A percentile compares a stretch with the other conserved stretches of the same genome.
phyloP scores from a whole-genome alignment of 2,888 invertebrate genomes.

The Lathronympha strigana region DNA sequence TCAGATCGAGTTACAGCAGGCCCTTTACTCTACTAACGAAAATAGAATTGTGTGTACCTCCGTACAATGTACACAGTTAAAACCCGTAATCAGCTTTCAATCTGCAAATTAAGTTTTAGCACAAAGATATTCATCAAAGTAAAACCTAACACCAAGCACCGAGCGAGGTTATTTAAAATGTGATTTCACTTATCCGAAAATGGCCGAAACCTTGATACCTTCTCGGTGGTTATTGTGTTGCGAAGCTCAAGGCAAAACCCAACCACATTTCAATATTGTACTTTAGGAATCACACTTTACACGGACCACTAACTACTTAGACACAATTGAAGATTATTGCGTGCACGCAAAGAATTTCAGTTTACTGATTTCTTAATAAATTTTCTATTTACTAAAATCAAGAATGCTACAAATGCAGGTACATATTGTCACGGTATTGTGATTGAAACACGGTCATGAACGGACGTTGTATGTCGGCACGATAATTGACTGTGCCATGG shows the following conservation, averaged over 20 bases:
- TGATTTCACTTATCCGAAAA: conserved; percentile 42
- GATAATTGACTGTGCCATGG: conserved; percentile 58
- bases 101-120: not conserved
- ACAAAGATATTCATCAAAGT: conserved; percentile 26
- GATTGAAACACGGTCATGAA: conserved; percentile 28
- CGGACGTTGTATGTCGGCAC: conserved; percentile 33
- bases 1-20: not conserved
- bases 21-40: conserved; percentile 23
- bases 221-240: conserved; percentile 39
- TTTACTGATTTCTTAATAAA: not conserved
- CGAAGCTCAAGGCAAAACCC: conserved; percentile 35
- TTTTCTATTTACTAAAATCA: conserved; percentile 2
- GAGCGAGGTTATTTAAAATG: conserved; percentile 34
- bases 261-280: conserved; percentile 13
- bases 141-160: conserved; percentile 32
- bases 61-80: not conserved
- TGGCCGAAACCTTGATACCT: conserved; percentile 36
- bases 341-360: not conserved
- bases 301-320: not conserved
- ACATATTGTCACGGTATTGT: conserved; percentile 9
- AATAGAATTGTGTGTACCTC: not conserved
- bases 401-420: conserved; percentile 11
- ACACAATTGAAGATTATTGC: not conserved
- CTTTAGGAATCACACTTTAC: not conserved
- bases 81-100: not conserved